Percentiles rank a stretch among this genome's conserved stretches.
These are phyloP conservation scores for Linnaemya vulpina DNA, from an alignment of 2,888 invertebrate species.

Conservation along the genomic window DNA sequence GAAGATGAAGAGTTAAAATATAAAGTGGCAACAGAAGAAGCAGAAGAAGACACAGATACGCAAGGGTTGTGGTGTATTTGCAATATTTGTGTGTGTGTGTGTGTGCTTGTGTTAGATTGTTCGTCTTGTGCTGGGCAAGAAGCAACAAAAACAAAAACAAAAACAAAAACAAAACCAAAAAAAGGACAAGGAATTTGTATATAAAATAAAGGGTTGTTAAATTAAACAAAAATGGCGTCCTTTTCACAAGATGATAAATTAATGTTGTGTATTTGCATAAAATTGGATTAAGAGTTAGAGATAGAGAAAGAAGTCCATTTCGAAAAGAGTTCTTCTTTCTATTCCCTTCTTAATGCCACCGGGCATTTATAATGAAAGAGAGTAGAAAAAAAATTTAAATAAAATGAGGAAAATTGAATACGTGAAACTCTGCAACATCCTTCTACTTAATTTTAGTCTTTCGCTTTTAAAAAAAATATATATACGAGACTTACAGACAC, in stretches of 20 bases:
- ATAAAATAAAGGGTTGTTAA: conserved; percentile 66
- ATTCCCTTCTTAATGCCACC: neutral
- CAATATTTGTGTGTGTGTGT: neutral
- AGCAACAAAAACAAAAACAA: conserved; percentile 15
- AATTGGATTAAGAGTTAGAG: conserved; percentile 67
- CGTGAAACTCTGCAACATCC: too few relatives aligned
- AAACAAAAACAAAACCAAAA: neutral
- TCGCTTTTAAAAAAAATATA: too few relatives aligned
- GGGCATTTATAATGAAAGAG: conserved; percentile 28
- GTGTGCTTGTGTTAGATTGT: conserved; percentile 10
- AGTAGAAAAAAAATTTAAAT: neutral
- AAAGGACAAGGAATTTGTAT: too few relatives aligned
- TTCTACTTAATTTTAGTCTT: too few relatives aligned
- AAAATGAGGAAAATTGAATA: neutral
- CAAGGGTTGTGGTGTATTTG: conserved; percentile 54
- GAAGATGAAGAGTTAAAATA: conserved; percentile 53
- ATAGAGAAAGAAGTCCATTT: conserved; percentile 34
- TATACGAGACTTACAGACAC: too few relatives aligned
- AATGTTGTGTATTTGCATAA: conserved; percentile 68
- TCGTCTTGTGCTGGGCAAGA: conserved; percentile 49
- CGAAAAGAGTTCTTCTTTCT: neutral
- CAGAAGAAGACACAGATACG: conserved; percentile 53
- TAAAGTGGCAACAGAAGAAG: conserved; percentile 51
- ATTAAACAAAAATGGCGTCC: conserved; percentile 71
- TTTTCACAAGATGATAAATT: conserved; percentile 70